Base-by-base conservation (phyloP, 2,888 invertebrate species). In the Diloba caeruleocephala region DNA sequence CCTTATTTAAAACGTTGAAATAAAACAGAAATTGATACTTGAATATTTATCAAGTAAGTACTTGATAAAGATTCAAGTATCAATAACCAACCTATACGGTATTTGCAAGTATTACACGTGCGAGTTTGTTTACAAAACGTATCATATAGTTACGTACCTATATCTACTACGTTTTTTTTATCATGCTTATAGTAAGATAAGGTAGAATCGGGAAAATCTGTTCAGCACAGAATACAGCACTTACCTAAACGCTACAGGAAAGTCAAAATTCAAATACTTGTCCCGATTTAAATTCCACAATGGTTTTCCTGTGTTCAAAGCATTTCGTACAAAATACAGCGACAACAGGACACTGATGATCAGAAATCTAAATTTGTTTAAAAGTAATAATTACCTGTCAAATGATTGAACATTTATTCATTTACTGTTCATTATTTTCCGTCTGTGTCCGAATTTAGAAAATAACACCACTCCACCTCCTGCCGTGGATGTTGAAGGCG, bases 51-150 rank as follows among this genome's bases (percentile, higher is more conserved):
- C n/a, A n/a, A n/a, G n/a, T n/a, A n/a, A n/a, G n/a, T n/a, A n/a
- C n/a, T n/a, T 19, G 19, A 19, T 21, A 21, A 7, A 7, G 21
- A 7, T 7, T 21, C 7, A 1, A 21, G 21, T 5, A 21, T 7
- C 21, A 3, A 17, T 5, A 5, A 21, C 2, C 10, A 15, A 53
- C 9, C 0, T 21, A 33, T 10, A n/a, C n/a, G n/a, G n/a, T n/a
- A n/a, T n/a, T n/a, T n/a, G n/a, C n/a, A n/a, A n/a, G 8, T 6
- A 7, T 9, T 21, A 10, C 48, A 56, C 31, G 57, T 49, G 39
- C 6, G 39, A 19, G 29, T 15, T 10, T 63, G 26, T 56, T 48
- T 55, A 43, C 23, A 55, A 43, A 61, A 60, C 19, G 3, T 37
- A 10, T 8, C 19, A 25, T 38, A 13, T 26, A 13, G 25, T 10